These are phyloP conservation scores for Paramacrobiotus metropolitanus DNA, from an alignment of 1,140 invertebrate species.

Conservation along the genomic window DNA sequence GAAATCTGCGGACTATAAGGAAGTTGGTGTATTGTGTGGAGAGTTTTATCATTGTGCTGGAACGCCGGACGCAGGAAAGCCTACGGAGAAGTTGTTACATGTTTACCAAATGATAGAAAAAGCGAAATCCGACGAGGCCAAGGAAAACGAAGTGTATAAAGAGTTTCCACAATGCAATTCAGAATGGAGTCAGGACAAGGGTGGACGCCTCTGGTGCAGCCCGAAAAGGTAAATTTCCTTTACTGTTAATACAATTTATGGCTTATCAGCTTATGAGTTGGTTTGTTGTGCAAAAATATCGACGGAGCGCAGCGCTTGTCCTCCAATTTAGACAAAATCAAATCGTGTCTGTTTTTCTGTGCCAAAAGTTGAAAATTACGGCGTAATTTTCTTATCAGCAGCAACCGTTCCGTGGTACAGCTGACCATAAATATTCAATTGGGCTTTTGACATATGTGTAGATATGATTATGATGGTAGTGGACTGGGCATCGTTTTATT, in stretches of 20 bases:
- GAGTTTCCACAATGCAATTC: slow-evolving; percentile 4
- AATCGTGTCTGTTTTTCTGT: too few relatives aligned
- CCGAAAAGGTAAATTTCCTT: not conserved
- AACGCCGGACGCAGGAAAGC: not conserved
- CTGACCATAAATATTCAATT: too few relatives aligned
- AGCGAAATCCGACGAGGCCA: not conserved
- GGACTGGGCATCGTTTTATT: too few relatives aligned
- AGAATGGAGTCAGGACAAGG: slow-evolving; percentile 1
- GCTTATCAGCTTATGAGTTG: too few relatives aligned
- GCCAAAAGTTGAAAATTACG: too few relatives aligned
- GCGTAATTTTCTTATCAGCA: too few relatives aligned
- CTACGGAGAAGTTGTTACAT: not conserved
- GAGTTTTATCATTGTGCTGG: not conserved
- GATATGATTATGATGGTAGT: too few relatives aligned
- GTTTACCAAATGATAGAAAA: not conserved
- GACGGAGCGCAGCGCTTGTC: too few relatives aligned
- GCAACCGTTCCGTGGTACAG: too few relatives aligned
- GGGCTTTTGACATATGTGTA: too few relatives aligned
- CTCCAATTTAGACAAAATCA: too few relatives aligned
- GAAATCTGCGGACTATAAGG: not conserved
- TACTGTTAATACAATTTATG: not conserved
- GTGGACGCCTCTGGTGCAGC: not conserved
- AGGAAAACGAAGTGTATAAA: not conserved
- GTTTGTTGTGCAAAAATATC: too few relatives aligned
- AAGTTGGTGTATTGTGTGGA: not conserved